A percentile compares a stretch with the other conserved stretches of the same genome.
Conservation (phyloP, 2,113 vertebrate genomes). For the Alectura lathami region DNA sequence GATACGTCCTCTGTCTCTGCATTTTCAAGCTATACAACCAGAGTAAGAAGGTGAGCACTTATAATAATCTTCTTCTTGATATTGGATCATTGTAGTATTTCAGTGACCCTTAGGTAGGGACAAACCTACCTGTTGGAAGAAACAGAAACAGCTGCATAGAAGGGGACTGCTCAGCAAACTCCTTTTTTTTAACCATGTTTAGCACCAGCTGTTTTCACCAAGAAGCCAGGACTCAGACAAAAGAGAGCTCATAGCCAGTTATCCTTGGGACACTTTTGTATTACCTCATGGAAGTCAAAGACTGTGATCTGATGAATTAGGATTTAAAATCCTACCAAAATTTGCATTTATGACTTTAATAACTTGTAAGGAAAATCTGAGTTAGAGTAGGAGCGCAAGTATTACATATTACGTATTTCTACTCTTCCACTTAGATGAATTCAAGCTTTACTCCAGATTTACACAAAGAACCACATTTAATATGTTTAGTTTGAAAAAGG, state of each 20-base stretch:
- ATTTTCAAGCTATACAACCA: not conserved
- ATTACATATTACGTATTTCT: not conserved
- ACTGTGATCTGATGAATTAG: not conserved
- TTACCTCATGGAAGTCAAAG: not conserved
- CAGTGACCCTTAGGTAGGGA: not conserved
- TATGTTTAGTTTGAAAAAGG: not conserved
- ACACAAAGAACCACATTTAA: not conserved
- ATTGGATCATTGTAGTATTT: not conserved
- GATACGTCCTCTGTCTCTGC: not conserved
- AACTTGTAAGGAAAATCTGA: not conserved
- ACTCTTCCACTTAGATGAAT: not conserved
- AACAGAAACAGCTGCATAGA: not conserved
- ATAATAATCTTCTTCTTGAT: not conserved
- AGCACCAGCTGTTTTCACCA: not conserved
- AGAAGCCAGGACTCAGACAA: not conserved
- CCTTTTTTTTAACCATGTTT: not conserved
- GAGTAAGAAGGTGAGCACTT: not conserved
- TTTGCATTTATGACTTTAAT: not conserved
- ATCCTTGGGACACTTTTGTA: not conserved
- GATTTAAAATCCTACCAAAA: not conserved
- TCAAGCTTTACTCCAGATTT: not conserved
- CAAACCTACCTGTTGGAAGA: not conserved
- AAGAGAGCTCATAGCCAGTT: not conserved
- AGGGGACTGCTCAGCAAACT: not conserved
- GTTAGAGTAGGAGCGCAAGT: not conserved